Base-by-base conservation (phyloP, 1,140 invertebrate species). In the Bombus huntii region DNA sequence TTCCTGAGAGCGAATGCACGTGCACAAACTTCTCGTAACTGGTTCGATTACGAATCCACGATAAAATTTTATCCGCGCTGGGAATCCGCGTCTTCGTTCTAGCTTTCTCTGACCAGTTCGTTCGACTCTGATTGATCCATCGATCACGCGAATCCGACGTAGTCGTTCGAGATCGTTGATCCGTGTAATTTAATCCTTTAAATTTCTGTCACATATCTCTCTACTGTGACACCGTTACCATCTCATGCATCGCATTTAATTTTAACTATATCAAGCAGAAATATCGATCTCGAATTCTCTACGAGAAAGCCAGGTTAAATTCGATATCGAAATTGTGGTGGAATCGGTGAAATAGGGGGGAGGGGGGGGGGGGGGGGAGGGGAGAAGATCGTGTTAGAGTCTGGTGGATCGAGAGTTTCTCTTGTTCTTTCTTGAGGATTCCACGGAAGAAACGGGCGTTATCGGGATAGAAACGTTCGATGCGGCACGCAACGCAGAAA, bases 31-130 rank as follows among this genome's bases (percentile, higher is more conserved):
- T 44, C 83, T 74, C 34, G 37, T 65, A 81, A 85, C 70, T 73
- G 83, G 57, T 71, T 73, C 68, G 53, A 78, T 81, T 78, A 85
- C 83, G 70, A 81, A 85, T 85, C 83, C n/a, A 42, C 28, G 70
- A 85, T 85, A 65, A 85, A 85, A 78, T 85, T 85, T 85, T 74
- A 81, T 73, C 59, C 42, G 37, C 71, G 13, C 71, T 47, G 34
- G 72, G 57, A 82, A 65, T 47, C 53, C 34, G 68, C 39, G 34
- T 66, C 59, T 83, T 39, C 65, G 53, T 44, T 22, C 18, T n/a
- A 37, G 57, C 66, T 80, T 79, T 72, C 83, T 84, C 37, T 31
- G 66, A 37, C 68, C 37, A 47, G 44, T 37, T 37, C 28, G 42
- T 25, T 74, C 47, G 59, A 31, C 44, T 12, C 39, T 77, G 76